A percentile compares a stretch with the other conserved stretches of the same genome.
phyloP scores from a whole-genome alignment of 2,797 vertebrate genomes.

The Petrocephalus sullivani region DNA sequence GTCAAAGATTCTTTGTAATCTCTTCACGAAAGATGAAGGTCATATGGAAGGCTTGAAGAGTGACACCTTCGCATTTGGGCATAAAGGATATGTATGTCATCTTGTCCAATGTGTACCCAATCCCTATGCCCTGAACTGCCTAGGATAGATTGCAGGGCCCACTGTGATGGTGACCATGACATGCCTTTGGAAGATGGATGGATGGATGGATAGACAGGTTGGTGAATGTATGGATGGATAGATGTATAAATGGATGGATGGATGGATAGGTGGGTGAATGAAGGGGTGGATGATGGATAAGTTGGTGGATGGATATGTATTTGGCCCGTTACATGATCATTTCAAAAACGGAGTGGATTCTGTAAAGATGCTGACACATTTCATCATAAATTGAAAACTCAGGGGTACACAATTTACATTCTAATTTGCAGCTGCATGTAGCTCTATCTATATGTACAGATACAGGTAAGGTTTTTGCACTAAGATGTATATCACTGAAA shows the following conservation, averaged over 20 bases:
- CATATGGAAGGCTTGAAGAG: background rate
- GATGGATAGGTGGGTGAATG: background rate
- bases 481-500: background rate
- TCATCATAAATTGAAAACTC: background rate
- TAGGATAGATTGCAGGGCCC: background rate
- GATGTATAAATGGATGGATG: background rate
- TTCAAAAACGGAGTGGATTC: background rate
- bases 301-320: background rate
- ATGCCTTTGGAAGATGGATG: background rate
- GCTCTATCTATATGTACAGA: background rate
- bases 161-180: background rate
- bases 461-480: background rate
- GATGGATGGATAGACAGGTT: background rate
- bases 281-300: background rate
- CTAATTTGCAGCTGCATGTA: background rate
- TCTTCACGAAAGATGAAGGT: background rate
- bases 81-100: background rate
- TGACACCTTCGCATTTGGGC: background rate
- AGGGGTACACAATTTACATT: background rate
- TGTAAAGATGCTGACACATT: background rate
- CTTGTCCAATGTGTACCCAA: background rate
- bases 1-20: slow-evolving; percentile 13
- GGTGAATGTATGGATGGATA: background rate
- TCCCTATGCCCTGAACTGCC: background rate
- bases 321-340: background rate